Base-by-base conservation (phyloP, 1,140 invertebrate species). In the Sycophaga agraensis region DNA sequence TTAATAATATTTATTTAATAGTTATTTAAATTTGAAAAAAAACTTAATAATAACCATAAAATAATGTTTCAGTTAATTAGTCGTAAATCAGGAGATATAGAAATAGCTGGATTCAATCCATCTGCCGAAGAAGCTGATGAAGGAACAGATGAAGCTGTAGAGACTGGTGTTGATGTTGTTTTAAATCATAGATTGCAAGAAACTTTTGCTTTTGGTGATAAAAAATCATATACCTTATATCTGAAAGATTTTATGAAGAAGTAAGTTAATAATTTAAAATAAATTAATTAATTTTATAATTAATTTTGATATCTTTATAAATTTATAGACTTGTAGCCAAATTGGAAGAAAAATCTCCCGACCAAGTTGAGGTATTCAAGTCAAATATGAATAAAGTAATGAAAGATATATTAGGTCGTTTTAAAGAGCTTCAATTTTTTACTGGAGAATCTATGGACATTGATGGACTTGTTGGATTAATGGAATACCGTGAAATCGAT, bases 201-300 rank as follows among this genome's bases (percentile, higher is more conserved):
- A 84, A 92, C 90, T 28, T 94, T 83, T 77, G 91, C 90, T 50
- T 94, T 94, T 70, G 82, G 82, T 58, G 91, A 93, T 78, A 94
- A 94, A 73, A 94, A 94, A 80, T 91, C 90, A 21, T 98, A 93
- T 78, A 95, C 93, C 65, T 74, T 85, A 49, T 97, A 98, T 81
- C 85, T 98, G 66, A 98, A 98, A 81, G 92, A 93, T 68, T 98
- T 95, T 81, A 97, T 98, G 91, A 97, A 97, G 83, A 93, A 91
- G 88, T 91, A 82, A 86, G 84, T 88, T 67, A 48, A n/a, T 31
- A 24, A 31, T 51, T 59, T 54, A 14, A 24, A 46, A 26, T 17
- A 12, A 21, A 35, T 28, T 9, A 40, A 39, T 53, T 40, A 7
- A 24, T 39, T 6, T 26, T 51, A n/a, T 34, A 56, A 45, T 34